Percentiles rank a stretch among this genome's conserved stretches.
phyloP scores from a whole-genome alignment of 2,888 invertebrate species.

The Biston betularia region DNA sequence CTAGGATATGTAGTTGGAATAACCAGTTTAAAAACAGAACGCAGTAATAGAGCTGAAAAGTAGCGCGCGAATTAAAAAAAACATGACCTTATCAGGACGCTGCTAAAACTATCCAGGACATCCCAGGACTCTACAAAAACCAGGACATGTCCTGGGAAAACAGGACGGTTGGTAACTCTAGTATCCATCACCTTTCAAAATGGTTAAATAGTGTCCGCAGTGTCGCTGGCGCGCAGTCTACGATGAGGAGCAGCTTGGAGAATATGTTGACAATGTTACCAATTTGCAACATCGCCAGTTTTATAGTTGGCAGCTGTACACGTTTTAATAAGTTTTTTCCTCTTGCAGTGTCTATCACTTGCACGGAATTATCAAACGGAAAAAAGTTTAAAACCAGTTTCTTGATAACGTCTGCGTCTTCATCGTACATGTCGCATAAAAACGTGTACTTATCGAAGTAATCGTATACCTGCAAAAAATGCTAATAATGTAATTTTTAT shows the following conservation, averaged over 20 bases:
- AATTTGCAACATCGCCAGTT: conserved; percentile 89
- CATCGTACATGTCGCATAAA: conserved; percentile 94
- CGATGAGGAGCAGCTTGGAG: conserved; percentile 89
- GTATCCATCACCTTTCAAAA: conserved; percentile 86
- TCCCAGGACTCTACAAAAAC: too few species aligned
- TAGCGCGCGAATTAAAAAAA: too few species aligned
- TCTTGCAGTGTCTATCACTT: conserved; percentile 89
- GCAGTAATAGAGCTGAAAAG: too few species aligned
- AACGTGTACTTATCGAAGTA: conserved; percentile 87
- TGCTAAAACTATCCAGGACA: too few species aligned
- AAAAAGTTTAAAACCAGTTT: conserved; percentile 91
- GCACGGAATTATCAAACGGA: conserved; percentile 91
- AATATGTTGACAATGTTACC: conserved; percentile 91
- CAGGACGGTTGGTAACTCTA: too few species aligned
- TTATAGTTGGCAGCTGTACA: conserved; percentile 87
- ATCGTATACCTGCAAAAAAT: conserved; percentile 70
- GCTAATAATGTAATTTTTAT: not conserved
- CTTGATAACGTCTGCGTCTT: conserved; percentile 89
- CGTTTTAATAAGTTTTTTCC: conserved; percentile 88
- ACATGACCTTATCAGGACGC: too few species aligned
- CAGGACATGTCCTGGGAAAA: too few species aligned
- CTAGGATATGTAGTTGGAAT: too few species aligned
- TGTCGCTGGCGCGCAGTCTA: conserved; percentile 90
- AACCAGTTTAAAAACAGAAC: too few species aligned
- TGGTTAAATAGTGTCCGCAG: conserved; percentile 86